Base-by-base conservation (phyloP, 2,888 invertebrate genomes). In the Dryocosmus kuriphilus region DNA sequence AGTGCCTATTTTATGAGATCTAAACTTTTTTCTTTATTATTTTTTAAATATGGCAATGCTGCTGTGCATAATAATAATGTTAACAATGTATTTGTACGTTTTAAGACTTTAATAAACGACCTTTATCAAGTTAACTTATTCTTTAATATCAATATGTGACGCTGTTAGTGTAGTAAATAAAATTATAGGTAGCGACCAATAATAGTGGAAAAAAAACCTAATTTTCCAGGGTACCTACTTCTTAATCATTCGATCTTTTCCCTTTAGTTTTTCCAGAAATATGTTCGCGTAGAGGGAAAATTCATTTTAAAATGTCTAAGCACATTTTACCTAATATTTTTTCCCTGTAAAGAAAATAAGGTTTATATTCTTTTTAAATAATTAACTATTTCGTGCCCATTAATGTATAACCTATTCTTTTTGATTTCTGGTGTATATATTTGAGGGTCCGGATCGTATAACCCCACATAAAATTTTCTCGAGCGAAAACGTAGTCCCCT, bases 1-100 rank as follows among this genome's bases (percentile, higher is more conserved):
- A 27, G 27, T 14, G 27, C 6, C 16, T 60, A 24, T 60, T 60
- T 14, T 14, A 24, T 60, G 60, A 4, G 16, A 41, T 41, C 16
- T 41, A 4, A 46, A 19, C 6, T 46, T 46, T 46, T 46, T 46
- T 46, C 7, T 16, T n/a, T 51, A 30, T 30, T 46, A 30, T 27
- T 51, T 32, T 51, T 30, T 27, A 51, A 51, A 71, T 71, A 71
- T 71, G 71, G 46, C 46, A 51, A 71, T 71, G 71, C 71, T 71
- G 51, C n/a, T 71, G 71, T 51, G 71, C 30, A 71, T 51, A 71
- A 51, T 71, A 30, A 71, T 46, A 51, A 71, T 71, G 46, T 85
- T 85, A 82, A 88, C 81, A 74, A 88, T 89, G 90, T 90, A 89
- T 76, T 85, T 89, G 88, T 89, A 88, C 87, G 85, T 85, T 85